These are phyloP conservation scores for Semotilus atromaculatus DNA, from an alignment of 2,797 vertebrate species.

Conservation along the genomic window DNA sequence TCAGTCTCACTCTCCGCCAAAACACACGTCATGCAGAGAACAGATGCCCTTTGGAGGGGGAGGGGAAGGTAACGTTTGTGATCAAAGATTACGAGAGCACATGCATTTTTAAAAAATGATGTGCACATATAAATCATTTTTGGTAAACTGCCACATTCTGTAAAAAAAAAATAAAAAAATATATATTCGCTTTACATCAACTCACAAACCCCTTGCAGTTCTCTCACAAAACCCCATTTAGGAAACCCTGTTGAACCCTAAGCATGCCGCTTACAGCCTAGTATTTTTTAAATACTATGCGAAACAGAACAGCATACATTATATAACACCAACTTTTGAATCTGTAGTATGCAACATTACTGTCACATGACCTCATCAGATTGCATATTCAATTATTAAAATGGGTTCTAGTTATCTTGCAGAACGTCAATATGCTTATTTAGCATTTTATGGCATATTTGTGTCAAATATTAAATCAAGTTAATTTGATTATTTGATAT, in stretches of 20 bases:
- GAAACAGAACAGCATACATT: neutral
- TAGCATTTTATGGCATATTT: constrained; percentile 16
- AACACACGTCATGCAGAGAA: neutral
- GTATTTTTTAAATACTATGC: neutral
- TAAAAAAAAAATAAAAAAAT: neutral
- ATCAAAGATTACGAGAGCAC: neutral
- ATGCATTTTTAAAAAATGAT: neutral
- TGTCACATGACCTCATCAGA: neutral
- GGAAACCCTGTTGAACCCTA: neutral
- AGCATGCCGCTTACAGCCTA: neutral
- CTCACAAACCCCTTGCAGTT: neutral
- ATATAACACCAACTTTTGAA: neutral
- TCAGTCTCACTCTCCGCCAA: neutral
- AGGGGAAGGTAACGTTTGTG: neutral
- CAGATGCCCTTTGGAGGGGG: neutral
- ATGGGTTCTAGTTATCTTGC: neutral
- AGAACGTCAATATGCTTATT: neutral
- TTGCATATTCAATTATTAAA: constrained; percentile 8
- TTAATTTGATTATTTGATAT: too few species aligned
- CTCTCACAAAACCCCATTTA: neutral
- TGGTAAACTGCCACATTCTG: neutral
- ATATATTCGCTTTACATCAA: neutral
- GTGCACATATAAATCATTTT: neutral
- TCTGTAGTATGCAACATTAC: neutral
- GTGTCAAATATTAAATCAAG: too few species aligned